Base-by-base conservation (phyloP, 2,888 invertebrate species). In the Eulithis prunata region DNA sequence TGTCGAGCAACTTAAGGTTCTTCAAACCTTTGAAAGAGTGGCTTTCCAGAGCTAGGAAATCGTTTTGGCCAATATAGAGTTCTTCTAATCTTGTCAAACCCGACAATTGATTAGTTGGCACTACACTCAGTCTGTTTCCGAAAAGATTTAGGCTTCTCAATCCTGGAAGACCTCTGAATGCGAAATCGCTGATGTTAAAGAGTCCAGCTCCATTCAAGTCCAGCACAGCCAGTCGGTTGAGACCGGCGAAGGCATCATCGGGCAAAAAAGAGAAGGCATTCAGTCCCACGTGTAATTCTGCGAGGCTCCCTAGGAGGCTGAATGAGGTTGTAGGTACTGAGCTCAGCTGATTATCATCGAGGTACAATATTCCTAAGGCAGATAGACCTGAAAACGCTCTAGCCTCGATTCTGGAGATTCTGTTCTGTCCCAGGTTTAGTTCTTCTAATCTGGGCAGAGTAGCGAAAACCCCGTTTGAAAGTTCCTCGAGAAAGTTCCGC, bases 301-400 rank as follows among this genome's bases (percentile, higher is more conserved):
- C 97, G 65, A 98, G 92, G 74, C 96, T 96, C 63, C 96, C 96
- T 76, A 97, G 88, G 3, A 96, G 94, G 32, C 95, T 94, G 78
- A 97, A 95, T 0, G 96, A 95, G 14, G 94, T 87, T 1, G 96
- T 96, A 14, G 97, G 97, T 59, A 98, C 96, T 1, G 95, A 93
- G 73, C 95, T 96, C 69, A 98, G 85, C 68, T 96, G 96, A 84
- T 98, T 98, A 83, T 97, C 97, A 80, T 98, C 97, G 70, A 98
- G 90, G 84, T 97, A 97, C 12, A 98, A 90, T 21, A 97, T 96
- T 69, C 97, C 94, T 64, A 98, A 90, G n/a, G 96, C 95, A 4
- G 94, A 91, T 59, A 98, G 86, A 1, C 96, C 97, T 59, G 96
- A 95, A 76, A 98, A 96, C 3, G 97, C 96, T 71, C 94, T 94